Evolutionary conservation across 2,113 vertebrate species (phyloP), one percentile per base, ranked within the genome.

Genomic region (Rhinichthys klamathensis): DNA sequence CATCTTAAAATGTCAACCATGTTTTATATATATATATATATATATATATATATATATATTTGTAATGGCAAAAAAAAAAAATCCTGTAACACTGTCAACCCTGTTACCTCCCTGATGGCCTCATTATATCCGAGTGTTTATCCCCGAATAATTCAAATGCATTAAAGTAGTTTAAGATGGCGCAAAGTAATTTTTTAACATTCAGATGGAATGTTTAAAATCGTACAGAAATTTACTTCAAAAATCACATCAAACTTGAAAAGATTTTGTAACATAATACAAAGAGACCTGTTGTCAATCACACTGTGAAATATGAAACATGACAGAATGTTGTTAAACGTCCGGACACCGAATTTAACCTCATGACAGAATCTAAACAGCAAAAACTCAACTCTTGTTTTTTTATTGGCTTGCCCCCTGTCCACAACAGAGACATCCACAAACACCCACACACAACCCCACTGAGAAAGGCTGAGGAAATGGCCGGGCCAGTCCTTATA

Each of bases 401-500:
- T 82, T 87, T 38, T 41, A 82, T 65, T 84, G 74, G 72, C 23
- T 65, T 70, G 76, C 58, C 67, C 11, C 46, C 38, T 27, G 25
- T 86, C 49, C 23, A 89, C 77, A 85, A 49, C 82, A 84, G 82
- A 85, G 78, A 82, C 86, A 72, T 91, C 11, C 86, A 91, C 89
- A 93, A 93, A 90, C 91, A 92, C 93, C 93, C 91, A 92, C 92
- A 90, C 75, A 89, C 89, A 91, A 91, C 93, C 93, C 93, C 90
- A 90, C 93, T 91, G 92, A 93, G 92, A 93, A 94, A 92, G 89
- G 90, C 92, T 86, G 91, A 94, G 94, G 94, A 95, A 95, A 94
- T 95, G 93, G 93, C 94, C 92, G 92, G 94, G 93, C 92, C 90
- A 90, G 90, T 92, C 95, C 94, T 94, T 95, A 95, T 95, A 95